Base-by-base conservation (phyloP, 1,140 invertebrate genomes). In the Zaprionus camerounensis region DNA sequence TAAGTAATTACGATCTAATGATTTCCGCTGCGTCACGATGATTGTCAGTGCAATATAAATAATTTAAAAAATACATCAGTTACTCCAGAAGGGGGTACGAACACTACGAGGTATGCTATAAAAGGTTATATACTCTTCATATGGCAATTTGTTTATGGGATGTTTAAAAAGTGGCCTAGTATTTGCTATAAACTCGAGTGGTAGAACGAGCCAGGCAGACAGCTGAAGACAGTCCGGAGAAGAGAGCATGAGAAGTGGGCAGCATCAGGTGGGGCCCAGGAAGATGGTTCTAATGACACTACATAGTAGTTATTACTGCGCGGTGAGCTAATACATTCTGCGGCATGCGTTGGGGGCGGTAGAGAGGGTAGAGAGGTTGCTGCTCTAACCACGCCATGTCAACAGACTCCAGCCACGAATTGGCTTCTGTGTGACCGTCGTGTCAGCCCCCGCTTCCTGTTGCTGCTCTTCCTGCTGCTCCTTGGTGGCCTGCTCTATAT, bases 261-360 rank as follows among this genome's bases (percentile, higher is more conserved):
- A 49, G 44, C 17, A 49, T 46, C 15, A 15, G 41, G 17, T 31
- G 9, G 41, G n/a, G 24, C 26, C 26, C n/a, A 20, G 36, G 56
- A 70, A 71, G 68, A 76, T 72, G 79, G 67, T 79, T 69, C 72
- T 87, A 81, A 91, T 91, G 86, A 83, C 70, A 91, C 86, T 91
- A 91, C 86, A 91, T 82, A 91, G 86, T 91, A 91, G 86, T 86
- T 83, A 91, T 81, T 90, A 90, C 88, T 85, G 85, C 68, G 76
- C 83, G 78, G 78, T 70, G 78, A 82, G 86, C 85, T 90, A 90
- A 90, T 90, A 90, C 85, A 91, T 90, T 91, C 79, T 75, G 86
- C 82, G 85, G 85, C 85, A 82, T 34, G 31, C 31, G 31, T 34
- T 34, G 31, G 11, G 31, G 31, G 31, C 31, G 77, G 65, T 64